Evolutionary conservation across 2,113 vertebrate species (phyloP), one percentile per base, ranked within the genome.

Genomic region (rat (Rattus norvegicus)): DNA sequence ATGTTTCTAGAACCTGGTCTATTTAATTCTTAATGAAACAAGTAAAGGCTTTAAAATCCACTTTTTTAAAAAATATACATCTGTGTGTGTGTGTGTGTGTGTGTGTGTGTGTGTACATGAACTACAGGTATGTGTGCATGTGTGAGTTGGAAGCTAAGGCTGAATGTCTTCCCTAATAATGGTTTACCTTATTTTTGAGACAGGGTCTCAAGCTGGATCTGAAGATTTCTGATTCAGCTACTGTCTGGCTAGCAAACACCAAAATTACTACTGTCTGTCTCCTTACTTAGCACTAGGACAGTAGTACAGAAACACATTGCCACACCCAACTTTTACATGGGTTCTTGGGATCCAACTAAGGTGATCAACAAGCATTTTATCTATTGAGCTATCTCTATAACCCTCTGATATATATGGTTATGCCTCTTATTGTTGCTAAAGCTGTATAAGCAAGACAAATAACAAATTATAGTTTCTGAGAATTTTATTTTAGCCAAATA

Each of bases 21-120:
- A 33, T 20, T 83, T 90, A 67, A 75, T 85, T 95, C 70, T 72
- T 63, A 93, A 33, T 72, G 54, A 8, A 96, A 87, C 2, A 81
- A 30, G 76, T 49, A 92, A 59, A 93, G n/a, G 4, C 24, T 87
- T 56, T 22, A 61, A 88, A 49, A 65, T 63, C 39, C 39, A 77
- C 43, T 43, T 2, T 43, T 43, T 43, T 43, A 43, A 43, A 43
- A 43, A 43, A 22, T 63, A 39, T 39, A 0, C n/a, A 7, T 43
- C 10, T 75, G 3, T 43, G n/a, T 75, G 54, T 56, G 7, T 54
- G 16, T 7, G 2, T 52, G 6, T 54, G 7, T 49, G 49, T 14
- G 6, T 80, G 76, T 52, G 77, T 54, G 30, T 19, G 4, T 54
- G 77, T 20, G 4, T 6, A 4, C 22, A 24, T 83, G 22, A 24